Evolutionary conservation across 2,888 invertebrate species (phyloP).

Genomic region (Patella depressa): DNA sequence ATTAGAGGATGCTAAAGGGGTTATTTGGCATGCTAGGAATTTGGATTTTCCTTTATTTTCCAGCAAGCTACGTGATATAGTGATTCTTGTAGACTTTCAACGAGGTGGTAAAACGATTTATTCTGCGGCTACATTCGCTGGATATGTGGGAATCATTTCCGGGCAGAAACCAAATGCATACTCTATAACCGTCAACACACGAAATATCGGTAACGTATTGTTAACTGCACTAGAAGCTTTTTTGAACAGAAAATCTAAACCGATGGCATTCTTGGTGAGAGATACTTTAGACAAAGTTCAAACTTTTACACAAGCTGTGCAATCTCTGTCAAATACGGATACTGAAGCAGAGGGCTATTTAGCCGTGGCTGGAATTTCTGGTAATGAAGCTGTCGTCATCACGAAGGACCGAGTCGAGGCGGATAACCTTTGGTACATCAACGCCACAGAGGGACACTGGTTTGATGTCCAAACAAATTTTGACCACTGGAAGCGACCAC

Average conservation of each 20-base stretch:
- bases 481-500: constrained; percentile 19
- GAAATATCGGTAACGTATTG: background rate
- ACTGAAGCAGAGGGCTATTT: constrained; percentile 62
- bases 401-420: constrained; percentile 44
- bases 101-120: constrained; percentile 54
- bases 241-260: background rate
- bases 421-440: constrained; percentile 45
- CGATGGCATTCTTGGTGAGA: background rate
- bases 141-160: constrained; percentile 63
- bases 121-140: constrained; percentile 58
- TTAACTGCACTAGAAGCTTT: background rate
- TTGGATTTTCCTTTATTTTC: constrained; percentile 60
- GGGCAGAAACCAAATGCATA: constrained; percentile 59
- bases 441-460: constrained; percentile 38
- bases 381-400: constrained; percentile 61
- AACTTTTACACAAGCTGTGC: constrained; percentile 52
- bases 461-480: constrained; percentile 24
- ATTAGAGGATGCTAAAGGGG: constrained; percentile 52
- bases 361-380: constrained; percentile 58
- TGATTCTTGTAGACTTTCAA: constrained; percentile 41
- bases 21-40: constrained; percentile 64
- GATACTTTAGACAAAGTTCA: constrained; percentile 11
- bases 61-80: constrained; percentile 34
- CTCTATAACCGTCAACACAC: constrained; percentile 56
- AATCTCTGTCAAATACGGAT: constrained; percentile 41